phyloP scores from a whole-genome alignment of 2,888 invertebrate genomes.

The Plebejus melissa region DNA sequence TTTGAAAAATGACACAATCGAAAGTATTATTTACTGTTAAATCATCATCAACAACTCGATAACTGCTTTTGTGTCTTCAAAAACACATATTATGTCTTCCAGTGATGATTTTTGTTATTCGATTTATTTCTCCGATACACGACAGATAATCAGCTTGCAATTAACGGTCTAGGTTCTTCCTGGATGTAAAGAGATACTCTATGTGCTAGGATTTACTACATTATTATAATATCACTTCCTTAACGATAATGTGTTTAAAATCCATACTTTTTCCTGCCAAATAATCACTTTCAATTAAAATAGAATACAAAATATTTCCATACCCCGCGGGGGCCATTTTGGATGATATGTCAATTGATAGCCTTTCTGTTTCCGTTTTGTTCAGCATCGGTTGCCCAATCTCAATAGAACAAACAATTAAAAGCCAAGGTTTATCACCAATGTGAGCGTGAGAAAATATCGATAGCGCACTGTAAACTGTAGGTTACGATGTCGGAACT shows the following conservation, averaged over 20 bases:
- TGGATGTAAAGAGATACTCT: neutral
- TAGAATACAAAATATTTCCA: neutral
- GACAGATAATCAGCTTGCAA: neutral
- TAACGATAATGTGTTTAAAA: neutral
- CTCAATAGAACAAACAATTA: constrained; percentile 3
- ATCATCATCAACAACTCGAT: neutral
- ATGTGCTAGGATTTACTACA: neutral
- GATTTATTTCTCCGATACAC: no score
- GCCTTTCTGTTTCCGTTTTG: constrained; percentile 22
- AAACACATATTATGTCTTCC: no score
- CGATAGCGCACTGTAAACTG: neutral
- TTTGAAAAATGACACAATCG: no score
- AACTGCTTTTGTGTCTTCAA: no score
- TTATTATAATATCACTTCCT: neutral
- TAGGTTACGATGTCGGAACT: neutral
- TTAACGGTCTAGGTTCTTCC: neutral
- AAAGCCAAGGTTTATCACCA: neutral
- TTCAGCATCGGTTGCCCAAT: neutral
- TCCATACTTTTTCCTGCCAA: neutral
- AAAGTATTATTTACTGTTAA: neutral
- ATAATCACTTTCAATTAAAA: neutral
- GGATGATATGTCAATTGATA: constrained; percentile 17
- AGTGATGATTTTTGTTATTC: no score
- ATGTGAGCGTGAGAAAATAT: constrained; percentile 10
- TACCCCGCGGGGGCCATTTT: neutral